Evolutionary conservation across 2,797 vertebrate species (phyloP), one percentile per base, ranked within the genome.

Genomic region (Cryptoprocta ferox): DNA sequence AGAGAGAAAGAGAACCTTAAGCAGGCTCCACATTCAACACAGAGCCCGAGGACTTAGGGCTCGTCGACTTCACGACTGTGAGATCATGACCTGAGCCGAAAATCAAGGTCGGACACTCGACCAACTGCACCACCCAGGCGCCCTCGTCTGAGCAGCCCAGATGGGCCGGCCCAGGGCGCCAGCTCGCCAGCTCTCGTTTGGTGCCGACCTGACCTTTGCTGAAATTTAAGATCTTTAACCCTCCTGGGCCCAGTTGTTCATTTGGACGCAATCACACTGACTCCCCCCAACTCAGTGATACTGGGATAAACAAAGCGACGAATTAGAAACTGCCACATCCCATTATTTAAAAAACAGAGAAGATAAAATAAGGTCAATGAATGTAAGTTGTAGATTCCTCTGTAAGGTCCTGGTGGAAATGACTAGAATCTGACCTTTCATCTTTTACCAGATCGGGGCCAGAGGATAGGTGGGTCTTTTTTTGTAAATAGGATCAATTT

Each of bases 301-400:
- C 7, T 21, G 56, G 68, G 81, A 87, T 35, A 87, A 71, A 56
- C 15, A 30, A 82, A 95, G 70, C 48, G 63, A 48, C 79, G 37
- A 68, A 73, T 93, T 59, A 56, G 56, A 80, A 83, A 35, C 66
- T 39, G 37, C 91, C 50, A 71, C 10, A 91, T 81, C 26, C 26
- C 26, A 3, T 91, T 95, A 91, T 50, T 70, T 94, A 96, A 81
- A 71, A 71, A 93, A 56, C 85, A 53, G 53, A 63, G 71, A 68
- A 88, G 90, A 93, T 65, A 82, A 94, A 92, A 93, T 70, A 82
- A 94, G 86, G 75, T 80, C 63, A 71, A 2, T 89, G 30, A 70
- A 87, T 87, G 30, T 68, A 75, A 35, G 65, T 80, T 32, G 59
- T 35, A 80, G 75, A 70, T 89, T 45, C 61, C 13, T 89, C 85